These are phyloP conservation scores for Phrynocephalus forsythii DNA, from an alignment of 2,797 vertebrate genomes.

Conservation along the genomic window DNA sequence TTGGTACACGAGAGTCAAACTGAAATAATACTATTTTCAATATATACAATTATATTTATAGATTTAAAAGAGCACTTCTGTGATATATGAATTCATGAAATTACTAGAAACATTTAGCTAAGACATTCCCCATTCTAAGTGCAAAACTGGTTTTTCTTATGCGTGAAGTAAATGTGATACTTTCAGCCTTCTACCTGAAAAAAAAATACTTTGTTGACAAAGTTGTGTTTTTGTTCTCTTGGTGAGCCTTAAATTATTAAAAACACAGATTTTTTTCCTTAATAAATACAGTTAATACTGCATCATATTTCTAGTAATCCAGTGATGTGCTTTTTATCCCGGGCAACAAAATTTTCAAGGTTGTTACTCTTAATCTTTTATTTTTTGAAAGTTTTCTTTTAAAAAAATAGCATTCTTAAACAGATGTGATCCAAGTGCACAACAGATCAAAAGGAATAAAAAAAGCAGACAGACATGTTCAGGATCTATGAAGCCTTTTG, in stretches of 20 bases:
- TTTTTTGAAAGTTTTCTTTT: slow-evolving; percentile 19
- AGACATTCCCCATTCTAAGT: slow-evolving; percentile 63
- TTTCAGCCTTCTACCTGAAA: slow-evolving; percentile 67
- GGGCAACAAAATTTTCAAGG: slow-evolving; percentile 49
- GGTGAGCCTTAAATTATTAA: slow-evolving; percentile 79
- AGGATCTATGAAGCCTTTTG: slow-evolving; percentile 22
- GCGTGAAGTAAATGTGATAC: slow-evolving; percentile 71
- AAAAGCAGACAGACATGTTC: slow-evolving; percentile 13
- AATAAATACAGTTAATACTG: slow-evolving; percentile 32
- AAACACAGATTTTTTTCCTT: slow-evolving; percentile 64
- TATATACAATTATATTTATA: slow-evolving; percentile 65
- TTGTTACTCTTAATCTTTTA: slow-evolving; percentile 38
- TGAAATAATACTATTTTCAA: slow-evolving; percentile 72
- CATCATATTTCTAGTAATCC: slow-evolving; percentile 44
- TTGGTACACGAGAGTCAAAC: slow-evolving; percentile 69
- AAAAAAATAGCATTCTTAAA: slow-evolving; percentile 26
- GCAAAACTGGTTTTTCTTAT: slow-evolving; percentile 61
- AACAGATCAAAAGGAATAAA: slow-evolving; percentile 25
- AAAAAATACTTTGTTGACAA: slow-evolving; percentile 52
- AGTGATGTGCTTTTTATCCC: slow-evolving; percentile 60
- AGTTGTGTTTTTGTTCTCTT: slow-evolving; percentile 60
- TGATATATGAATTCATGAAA: slow-evolving; percentile 38
- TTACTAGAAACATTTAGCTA: slow-evolving; percentile 58
- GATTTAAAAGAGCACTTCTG: slow-evolving; percentile 56
- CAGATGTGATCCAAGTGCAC: slow-evolving; percentile 64